Evolutionary conservation across 1,140 invertebrate species (phyloP), one percentile per base, ranked within the genome.

Genomic region (Drosophila pseudoananassae): DNA sequence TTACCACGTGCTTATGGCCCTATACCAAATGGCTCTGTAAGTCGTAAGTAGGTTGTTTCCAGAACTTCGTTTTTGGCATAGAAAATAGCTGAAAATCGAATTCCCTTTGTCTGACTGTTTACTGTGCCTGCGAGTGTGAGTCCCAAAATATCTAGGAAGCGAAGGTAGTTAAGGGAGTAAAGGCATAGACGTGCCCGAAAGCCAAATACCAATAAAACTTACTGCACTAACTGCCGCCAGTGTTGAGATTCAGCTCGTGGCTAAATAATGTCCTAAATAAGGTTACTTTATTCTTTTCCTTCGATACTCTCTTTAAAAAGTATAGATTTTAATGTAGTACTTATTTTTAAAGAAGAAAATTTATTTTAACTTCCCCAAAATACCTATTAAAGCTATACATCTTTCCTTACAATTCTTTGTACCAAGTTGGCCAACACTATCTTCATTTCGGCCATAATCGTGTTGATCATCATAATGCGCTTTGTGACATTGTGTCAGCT

Each of bases 51-150:
- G 81, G 74, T 85, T 81, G 68, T 64, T 72, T 61, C 65, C 61
- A 87, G 77, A 69, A 75, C 43, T 81, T 87, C 64, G 68, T 60
- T 75, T 81, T 81, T 84, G 82, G 81, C 77, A 85, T 82, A 87
- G 82, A 81, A 87, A 85, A 81, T 77, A 78, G 82, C 77, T 50
- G 82, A 81, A 87, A 87, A 87, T 85, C 81, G 78, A 85, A 81
- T 85, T 85, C 81, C 72, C 64, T 68, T 56, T 72, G 72, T 70
- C 61, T 49, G 36, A 15, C 51, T 76, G 54, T 68, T 66, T 84
- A 59, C 76, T 70, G 58, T 75, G 69, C 29, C 50, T 12, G 29
- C 56, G 20, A 46, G 25, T 60, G 29, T 72, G 60, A 65, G 65
- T 36, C 43, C 7, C 14, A 14, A 43, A 43, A 43, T 17, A 43